Evolutionary conservation across 2,113 vertebrate species (phyloP).

Genomic region (Elanus axillaris): DNA sequence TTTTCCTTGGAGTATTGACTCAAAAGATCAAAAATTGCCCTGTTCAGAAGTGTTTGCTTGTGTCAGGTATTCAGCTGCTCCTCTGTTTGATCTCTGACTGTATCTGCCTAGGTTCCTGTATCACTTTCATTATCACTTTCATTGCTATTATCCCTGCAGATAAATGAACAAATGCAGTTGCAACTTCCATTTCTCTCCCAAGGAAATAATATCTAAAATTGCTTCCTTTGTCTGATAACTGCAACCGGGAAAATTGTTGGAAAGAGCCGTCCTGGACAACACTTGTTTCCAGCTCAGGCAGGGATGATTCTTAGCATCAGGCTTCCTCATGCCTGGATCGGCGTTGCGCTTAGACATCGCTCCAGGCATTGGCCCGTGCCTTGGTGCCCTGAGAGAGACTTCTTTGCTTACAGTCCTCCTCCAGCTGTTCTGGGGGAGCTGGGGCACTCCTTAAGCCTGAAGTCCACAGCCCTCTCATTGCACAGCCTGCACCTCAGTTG

Average conservation of each 20-base stretch:
- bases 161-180: background rate
- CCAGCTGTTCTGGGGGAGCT: background rate
- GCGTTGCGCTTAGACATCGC: background rate
- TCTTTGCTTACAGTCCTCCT: background rate
- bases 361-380: background rate
- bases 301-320: background rate
- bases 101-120: background rate
- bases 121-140: background rate
- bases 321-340: background rate
- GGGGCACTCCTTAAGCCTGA: background rate
- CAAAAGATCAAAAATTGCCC: slow-evolving; percentile 6
- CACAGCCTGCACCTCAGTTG: background rate
- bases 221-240: background rate
- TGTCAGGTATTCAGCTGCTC: background rate
- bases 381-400: background rate
- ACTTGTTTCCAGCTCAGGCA: background rate
- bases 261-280: background rate
- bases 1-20: background rate
- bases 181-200: background rate
- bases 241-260: background rate
- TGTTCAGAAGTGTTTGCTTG: background rate
- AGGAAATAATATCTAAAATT: background rate
- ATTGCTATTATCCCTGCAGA: background rate
- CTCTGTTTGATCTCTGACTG: background rate
- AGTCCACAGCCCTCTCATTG: background rate